Conservation (phyloP, 2,113 vertebrate genomes). For the Siniperca knerii region DNA sequence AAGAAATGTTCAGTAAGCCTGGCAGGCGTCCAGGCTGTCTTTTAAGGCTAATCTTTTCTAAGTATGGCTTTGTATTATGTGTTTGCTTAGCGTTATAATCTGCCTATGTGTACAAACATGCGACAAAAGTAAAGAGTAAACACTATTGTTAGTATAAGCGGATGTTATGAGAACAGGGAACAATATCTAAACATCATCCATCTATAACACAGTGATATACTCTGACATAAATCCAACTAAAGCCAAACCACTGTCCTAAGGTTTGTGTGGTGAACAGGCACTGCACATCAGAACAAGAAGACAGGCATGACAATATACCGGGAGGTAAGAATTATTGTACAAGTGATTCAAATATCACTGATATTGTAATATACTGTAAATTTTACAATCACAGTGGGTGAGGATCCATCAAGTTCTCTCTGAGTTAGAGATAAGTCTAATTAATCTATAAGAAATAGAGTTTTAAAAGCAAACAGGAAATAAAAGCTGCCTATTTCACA, state of each 20-base stretch:
- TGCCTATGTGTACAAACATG: constrained; percentile 18
- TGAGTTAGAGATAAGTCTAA: not conserved
- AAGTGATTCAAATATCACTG: constrained; percentile 21
- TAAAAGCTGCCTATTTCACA: constrained; percentile 8
- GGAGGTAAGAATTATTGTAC: constrained; percentile 42
- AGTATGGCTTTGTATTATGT: constrained; percentile 67
- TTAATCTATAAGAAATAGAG: not conserved
- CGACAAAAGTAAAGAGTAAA: constrained; percentile 28
- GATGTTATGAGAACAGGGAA: constrained; percentile 5
- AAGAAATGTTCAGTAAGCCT: constrained; percentile 47
- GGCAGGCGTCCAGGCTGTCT: constrained; percentile 38
- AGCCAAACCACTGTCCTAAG: constrained; percentile 58
- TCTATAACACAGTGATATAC: constrained; percentile 37
- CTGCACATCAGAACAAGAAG: constrained; percentile 58
- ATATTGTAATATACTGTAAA: constrained; percentile 7
- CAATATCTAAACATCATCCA: constrained; percentile 34
- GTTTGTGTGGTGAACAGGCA: constrained; percentile 78
- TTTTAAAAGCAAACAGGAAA: constrained; percentile 28
- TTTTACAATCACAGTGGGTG: constrained; percentile 41
- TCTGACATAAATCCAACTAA: constrained; percentile 47
- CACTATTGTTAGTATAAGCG: constrained; percentile 50
- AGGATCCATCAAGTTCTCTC: constrained; percentile 20
- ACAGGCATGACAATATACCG: constrained; percentile 36
- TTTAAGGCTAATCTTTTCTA: constrained; percentile 65
- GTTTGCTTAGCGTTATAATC: constrained; percentile 17